Base-by-base conservation (phyloP, 2,888 invertebrate genomes). In the Brenthis ino region DNA sequence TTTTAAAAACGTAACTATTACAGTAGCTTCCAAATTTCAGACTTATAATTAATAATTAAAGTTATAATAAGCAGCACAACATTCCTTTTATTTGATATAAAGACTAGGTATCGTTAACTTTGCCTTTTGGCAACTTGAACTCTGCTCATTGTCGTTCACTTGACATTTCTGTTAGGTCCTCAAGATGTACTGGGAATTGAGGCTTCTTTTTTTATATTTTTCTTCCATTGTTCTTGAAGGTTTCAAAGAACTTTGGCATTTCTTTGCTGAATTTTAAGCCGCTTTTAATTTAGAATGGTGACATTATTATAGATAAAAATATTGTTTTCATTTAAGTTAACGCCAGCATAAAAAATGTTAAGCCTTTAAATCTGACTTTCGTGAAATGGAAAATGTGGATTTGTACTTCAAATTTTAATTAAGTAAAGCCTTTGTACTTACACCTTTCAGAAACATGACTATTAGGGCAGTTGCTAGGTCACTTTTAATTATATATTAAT, bases 81-180 rank as follows among this genome's bases (percentile, higher is more conserved):
- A 61, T 37, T 53, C 24, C 6, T 24, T 28, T 50, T 60, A 28
- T 60, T 56, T 50, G 56, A 50, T 54, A 67, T 69, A 69, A 66
- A 71, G 66, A 64, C 56, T 61, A 61, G 66, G 65, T 71, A 68
- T 71, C 68, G 56, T 66, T 71, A 65, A 67, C 64, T 60, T 68
- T 66, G 69, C 67, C 66, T 71, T 71, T 71, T 66, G 71, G 67
- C 71, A 71, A 69, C 71, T 71, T 28, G 68, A 68, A 57, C 57
- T 61, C 50, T 64, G 68, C 64, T 71, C 64, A 69, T 71, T 68
- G 65, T 69, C 65, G 69, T 72, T 65, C 55, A 70, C 68, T 72
- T 72, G 69, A 72, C 72, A 72, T 72, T 72, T 70, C 67, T 64
- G 69, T 65, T 70, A 68, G 67, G 65, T 65, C 65, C 64, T 70